Evolutionary conservation across 2,888 invertebrate genomes (phyloP).

Genomic region (Caenorhabditis angaria): DNA sequence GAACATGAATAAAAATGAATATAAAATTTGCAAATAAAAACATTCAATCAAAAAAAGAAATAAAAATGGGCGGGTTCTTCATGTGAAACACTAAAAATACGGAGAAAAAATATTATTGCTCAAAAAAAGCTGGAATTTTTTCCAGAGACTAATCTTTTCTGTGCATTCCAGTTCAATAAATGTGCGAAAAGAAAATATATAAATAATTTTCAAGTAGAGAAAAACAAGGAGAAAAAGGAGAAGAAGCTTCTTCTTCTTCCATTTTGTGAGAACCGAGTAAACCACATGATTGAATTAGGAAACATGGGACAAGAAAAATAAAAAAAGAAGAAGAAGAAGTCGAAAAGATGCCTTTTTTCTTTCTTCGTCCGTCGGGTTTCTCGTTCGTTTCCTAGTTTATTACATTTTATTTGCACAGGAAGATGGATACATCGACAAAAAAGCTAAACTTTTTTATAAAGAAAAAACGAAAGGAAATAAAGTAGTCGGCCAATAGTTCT

Average conservation of each 20-base stretch:
- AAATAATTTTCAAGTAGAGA: background rate
- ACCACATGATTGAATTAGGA: constrained; percentile 1
- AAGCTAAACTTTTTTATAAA: background rate
- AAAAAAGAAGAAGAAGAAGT: constrained; percentile 1
- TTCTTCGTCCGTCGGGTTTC: background rate
- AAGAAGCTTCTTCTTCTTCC: background rate
- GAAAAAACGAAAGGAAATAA: background rate
- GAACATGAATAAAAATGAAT: too few relatives aligned
- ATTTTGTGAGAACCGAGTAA: constrained; percentile 2
- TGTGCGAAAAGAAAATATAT: background rate
- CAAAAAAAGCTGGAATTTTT: too few relatives aligned
- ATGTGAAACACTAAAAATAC: too few relatives aligned
- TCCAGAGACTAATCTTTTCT: background rate
- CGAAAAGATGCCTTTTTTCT: constrained; percentile 9
- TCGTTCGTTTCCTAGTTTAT: background rate
- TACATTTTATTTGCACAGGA: constrained; percentile 4
- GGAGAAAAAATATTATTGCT: too few relatives aligned
- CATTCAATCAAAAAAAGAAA: too few relatives aligned
- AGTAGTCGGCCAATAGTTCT: too few relatives aligned
- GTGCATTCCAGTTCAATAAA: background rate
- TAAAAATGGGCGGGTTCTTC: too few relatives aligned
- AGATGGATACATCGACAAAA: too few relatives aligned
- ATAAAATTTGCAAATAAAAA: too few relatives aligned
- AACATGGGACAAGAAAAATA: background rate
- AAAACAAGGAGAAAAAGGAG: background rate